phyloP scores from a whole-genome alignment of 2,797 vertebrate genomes.

The Etheostoma perlongum region DNA sequence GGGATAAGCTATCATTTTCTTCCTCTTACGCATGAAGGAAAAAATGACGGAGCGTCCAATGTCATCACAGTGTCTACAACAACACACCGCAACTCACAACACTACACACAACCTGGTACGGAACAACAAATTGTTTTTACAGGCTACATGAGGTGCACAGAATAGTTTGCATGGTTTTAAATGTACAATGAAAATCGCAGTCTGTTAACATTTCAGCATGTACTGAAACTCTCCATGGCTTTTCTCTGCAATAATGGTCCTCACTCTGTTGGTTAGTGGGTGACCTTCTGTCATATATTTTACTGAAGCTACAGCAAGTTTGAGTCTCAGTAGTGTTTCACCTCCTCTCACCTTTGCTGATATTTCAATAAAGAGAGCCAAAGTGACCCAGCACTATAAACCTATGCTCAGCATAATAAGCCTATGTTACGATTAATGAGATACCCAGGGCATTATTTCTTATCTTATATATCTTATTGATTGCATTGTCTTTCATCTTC shows the following conservation, averaged over 20 bases:
- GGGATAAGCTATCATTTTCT: slow-evolving; percentile 87
- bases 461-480: slow-evolving; percentile 90
- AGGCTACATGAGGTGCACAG: background rate
- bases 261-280: slow-evolving; percentile 30
- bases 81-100: slow-evolving; percentile 66
- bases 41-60: slow-evolving; percentile 80
- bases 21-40: slow-evolving; percentile 78
- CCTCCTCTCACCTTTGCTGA: slow-evolving; percentile 77
- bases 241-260: slow-evolving; percentile 1
- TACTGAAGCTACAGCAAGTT: slow-evolving; percentile 72
- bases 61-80: slow-evolving; percentile 77
- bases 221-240: slow-evolving; percentile 1
- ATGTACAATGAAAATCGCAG: background rate
- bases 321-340: slow-evolving; percentile 68
- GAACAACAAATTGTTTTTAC: slow-evolving; percentile 29
- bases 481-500: slow-evolving; percentile 86
- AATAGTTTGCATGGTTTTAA: slow-evolving; percentile 17
- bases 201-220: slow-evolving; percentile 1
- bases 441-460: slow-evolving; percentile 88
- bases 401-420: slow-evolving; percentile 85
- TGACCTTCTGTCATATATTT: slow-evolving; percentile 69
- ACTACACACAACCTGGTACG: slow-evolving; percentile 31
- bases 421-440: slow-evolving; percentile 86
- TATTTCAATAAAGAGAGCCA: slow-evolving; percentile 83
- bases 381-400: slow-evolving; percentile 85